A percentile compares a stretch with the other conserved stretches of the same genome.
Evolutionary conservation across 1,140 invertebrate genomes (phyloP).

Genomic region (Platyscapa corneri): DNA sequence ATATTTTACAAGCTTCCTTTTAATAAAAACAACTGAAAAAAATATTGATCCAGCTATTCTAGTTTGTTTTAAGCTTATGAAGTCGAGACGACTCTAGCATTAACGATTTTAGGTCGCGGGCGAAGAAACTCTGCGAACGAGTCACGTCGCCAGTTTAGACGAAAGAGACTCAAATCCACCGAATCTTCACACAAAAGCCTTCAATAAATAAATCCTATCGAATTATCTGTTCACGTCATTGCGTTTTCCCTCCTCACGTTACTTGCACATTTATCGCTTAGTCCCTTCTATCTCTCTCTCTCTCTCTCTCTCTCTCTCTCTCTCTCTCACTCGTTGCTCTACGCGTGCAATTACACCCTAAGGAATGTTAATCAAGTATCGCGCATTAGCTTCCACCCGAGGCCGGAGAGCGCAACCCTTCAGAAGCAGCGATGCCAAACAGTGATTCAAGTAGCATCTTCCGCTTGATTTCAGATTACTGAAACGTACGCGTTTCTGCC

Average conservation of each 20-base stretch:
- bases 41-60: background rate
- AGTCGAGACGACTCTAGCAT: background rate
- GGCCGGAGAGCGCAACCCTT: background rate
- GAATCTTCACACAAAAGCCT: constrained; percentile 51
- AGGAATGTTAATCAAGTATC: constrained; percentile 18
- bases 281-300: background rate
- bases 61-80: background rate
- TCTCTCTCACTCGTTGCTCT: background rate
- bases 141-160: constrained; percentile 55
- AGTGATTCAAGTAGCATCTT: background rate
- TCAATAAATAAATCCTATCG: constrained; percentile 69
- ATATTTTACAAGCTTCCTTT: too few species aligned
- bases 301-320: background rate
- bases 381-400: background rate
- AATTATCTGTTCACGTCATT: constrained; percentile 57
- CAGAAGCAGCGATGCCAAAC: background rate
- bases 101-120: constrained; percentile 29
- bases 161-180: constrained; percentile 53
- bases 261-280: background rate
- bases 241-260: background rate
- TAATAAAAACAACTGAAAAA: background rate
- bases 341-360: background rate
- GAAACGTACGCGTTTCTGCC: constrained; percentile 96
- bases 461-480: constrained; percentile 85
- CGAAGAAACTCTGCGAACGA: constrained; percentile 53